These are phyloP conservation scores for Epinephelus coioides DNA, from an alignment of 2,797 vertebrate species.

Conservation along the genomic window DNA sequence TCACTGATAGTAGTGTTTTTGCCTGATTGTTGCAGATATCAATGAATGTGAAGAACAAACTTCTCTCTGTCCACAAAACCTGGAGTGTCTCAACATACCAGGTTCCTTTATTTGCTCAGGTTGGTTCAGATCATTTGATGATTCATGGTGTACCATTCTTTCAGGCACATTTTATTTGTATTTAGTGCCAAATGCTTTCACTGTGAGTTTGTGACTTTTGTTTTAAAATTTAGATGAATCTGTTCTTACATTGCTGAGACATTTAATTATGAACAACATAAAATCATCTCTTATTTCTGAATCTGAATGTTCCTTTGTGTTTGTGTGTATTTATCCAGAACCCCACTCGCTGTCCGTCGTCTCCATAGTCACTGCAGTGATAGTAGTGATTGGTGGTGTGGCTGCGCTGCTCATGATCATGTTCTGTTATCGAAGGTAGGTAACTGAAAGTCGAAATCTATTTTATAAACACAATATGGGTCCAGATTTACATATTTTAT, in stretches of 20 bases:
- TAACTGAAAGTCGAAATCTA: not conserved
- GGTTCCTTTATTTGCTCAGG: slow-evolving; percentile 86
- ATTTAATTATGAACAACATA: not conserved
- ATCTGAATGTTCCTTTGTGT: not conserved
- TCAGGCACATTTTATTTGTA: slow-evolving; percentile 2
- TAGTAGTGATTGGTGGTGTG: slow-evolving; percentile 70
- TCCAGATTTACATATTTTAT: not conserved
- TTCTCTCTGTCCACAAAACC: slow-evolving; percentile 74
- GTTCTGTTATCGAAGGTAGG: slow-evolving; percentile 81
- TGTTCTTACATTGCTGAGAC: not conserved
- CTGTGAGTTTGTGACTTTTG: not conserved
- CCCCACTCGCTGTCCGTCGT: slow-evolving; percentile 61
- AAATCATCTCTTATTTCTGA: not conserved
- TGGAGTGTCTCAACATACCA: slow-evolving; percentile 81
- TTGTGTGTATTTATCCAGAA: slow-evolving; percentile 60
- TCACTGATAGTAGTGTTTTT: slow-evolving; percentile 4
- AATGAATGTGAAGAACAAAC: slow-evolving; percentile 82
- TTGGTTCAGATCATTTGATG: slow-evolving; percentile 47
- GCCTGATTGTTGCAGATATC: slow-evolving; percentile 75
- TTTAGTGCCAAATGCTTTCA: not conserved
- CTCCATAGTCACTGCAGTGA: slow-evolving; percentile 73
- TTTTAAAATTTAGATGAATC: not conserved
- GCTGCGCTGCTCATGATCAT: slow-evolving; percentile 70
- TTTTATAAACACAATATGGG: not conserved
- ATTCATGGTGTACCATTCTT: not conserved